phyloP scores from a whole-genome alignment of 1,140 invertebrate species.

The Delia radicum region DNA sequence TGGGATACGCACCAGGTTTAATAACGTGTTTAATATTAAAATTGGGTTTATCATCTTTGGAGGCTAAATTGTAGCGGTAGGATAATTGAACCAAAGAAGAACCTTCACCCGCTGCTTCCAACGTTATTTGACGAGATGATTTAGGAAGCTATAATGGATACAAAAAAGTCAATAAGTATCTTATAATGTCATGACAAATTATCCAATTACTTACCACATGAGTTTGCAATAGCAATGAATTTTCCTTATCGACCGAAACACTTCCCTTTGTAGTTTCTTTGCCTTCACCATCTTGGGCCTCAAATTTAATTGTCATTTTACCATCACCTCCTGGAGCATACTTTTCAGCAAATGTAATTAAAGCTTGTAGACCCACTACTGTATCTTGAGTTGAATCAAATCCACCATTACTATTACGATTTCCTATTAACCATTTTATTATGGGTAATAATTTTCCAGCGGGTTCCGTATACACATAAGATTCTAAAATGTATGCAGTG shows the following conservation, averaged over 20 bases:
- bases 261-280: conserved; percentile 46
- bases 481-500: conserved; percentile 72
- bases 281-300: conserved; percentile 15
- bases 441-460: conserved; percentile 62
- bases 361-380: conserved; percentile 65
- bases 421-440: conserved; percentile 70
- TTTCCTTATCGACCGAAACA: conserved; percentile 53
- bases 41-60: conserved; percentile 75
- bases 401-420: conserved; percentile 75
- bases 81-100: conserved; percentile 78
- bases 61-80: conserved; percentile 78
- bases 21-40: conserved; percentile 79
- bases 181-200: neutral
- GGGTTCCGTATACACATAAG: conserved; percentile 62
- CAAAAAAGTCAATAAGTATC: neutral
- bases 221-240: conserved; percentile 57
- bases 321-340: conserved; percentile 35
- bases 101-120: conserved; percentile 71
- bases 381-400: conserved; percentile 76
- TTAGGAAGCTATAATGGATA: conserved; percentile 34
- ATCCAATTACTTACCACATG: conserved; percentile 44
- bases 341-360: conserved; percentile 62
- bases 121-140: conserved; percentile 55
- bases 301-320: conserved; percentile 41
- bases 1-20: conserved; percentile 68